Evolutionary conservation across 2,888 invertebrate genomes (phyloP).

Genomic region (Orchesellides sinensis): DNA sequence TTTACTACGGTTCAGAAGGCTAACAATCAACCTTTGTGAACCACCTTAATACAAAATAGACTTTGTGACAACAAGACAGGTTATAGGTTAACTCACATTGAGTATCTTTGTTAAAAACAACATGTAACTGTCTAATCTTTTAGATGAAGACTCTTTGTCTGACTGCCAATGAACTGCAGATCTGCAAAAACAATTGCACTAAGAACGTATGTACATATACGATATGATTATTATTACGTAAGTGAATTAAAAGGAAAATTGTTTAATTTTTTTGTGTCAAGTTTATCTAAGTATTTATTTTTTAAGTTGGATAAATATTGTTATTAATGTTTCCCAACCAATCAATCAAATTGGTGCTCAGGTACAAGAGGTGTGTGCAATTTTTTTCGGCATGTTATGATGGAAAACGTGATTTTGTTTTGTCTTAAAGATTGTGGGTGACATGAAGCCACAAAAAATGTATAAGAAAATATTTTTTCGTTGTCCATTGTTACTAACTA

Average conservation of each 20-base stretch:
- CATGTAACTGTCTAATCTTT: constrained; percentile 6
- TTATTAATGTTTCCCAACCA: constrained; percentile 26
- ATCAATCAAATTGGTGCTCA: constrained; percentile 47
- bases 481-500: no score
- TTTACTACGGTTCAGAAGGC: not conserved
- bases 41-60: not conserved
- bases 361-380: constrained; percentile 12
- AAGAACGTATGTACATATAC: not conserved
- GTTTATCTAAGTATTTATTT: constrained; percentile 29
- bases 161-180: constrained; percentile 52
- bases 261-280: constrained; percentile 10
- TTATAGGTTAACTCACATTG: no score
- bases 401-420: not conserved
- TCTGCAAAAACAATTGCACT: constrained; percentile 23
- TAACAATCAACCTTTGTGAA: no score
- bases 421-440: no score
- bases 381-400: not conserved
- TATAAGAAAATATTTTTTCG: no score
- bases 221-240: not conserved
- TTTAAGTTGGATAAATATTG: constrained; percentile 12
- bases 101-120: no score
- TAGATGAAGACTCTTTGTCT: constrained; percentile 2
- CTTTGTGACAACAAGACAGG: not conserved
- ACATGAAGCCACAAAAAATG: no score
- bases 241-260: not conserved